Conservation (phyloP, 2,888 invertebrate genomes). For the Spodoptera littoralis region DNA sequence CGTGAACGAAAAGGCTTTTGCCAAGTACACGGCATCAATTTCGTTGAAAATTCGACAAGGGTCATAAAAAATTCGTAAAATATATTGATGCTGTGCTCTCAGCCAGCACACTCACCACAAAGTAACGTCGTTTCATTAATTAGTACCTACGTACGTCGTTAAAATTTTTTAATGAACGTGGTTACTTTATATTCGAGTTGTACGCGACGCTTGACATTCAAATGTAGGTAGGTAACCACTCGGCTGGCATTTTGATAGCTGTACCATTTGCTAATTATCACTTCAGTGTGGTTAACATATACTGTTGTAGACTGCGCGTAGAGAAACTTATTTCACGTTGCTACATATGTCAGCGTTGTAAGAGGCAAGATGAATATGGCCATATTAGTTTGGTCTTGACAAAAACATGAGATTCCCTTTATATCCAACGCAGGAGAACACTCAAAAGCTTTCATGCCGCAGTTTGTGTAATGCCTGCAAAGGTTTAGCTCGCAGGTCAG, state of each 20-base stretch:
- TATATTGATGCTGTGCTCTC: constrained; percentile 38
- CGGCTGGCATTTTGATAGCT: constrained; percentile 33
- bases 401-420: constrained; percentile 55
- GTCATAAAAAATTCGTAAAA: constrained; percentile 29
- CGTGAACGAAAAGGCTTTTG: constrained; percentile 19
- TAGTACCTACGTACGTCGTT: constrained; percentile 45
- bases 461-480: constrained; percentile 51
- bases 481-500: constrained; percentile 45
- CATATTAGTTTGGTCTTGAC: constrained; percentile 39
- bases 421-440: constrained; percentile 50
- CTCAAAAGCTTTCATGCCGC: constrained; percentile 60
- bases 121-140: constrained; percentile 46
- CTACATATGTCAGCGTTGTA: neutral
- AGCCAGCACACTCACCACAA: constrained; percentile 29
- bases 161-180: constrained; percentile 50
- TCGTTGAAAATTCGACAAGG: constrained; percentile 36
- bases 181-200: constrained; percentile 38
- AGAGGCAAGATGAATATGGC: constrained; percentile 39
- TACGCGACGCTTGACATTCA: constrained; percentile 32
- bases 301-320: constrained; percentile 16
- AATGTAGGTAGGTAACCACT: constrained; percentile 44
- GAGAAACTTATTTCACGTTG: constrained; percentile 10
- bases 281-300: constrained; percentile 19
- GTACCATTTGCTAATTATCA: constrained; percentile 39
- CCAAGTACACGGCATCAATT: constrained; percentile 18